Evolutionary conservation across 2,113 vertebrate genomes (phyloP).

Genomic region (Onychostruthus taczanowskii): DNA sequence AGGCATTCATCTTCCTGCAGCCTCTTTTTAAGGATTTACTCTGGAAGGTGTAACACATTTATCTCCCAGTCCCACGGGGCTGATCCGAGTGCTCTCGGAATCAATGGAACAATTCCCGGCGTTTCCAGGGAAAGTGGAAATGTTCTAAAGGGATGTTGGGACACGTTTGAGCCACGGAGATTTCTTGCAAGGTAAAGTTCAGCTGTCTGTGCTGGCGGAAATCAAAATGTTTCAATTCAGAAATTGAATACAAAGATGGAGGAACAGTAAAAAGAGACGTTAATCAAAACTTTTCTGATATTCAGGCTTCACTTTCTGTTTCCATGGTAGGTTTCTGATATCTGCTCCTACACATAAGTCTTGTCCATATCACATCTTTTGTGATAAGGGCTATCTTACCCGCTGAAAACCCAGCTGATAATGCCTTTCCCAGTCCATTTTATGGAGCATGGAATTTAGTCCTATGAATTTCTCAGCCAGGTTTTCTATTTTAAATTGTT

Average conservation of each 20-base stretch:
- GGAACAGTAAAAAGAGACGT: neutral
- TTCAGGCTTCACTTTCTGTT: neutral
- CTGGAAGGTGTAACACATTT: neutral
- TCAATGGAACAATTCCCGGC: rapidly evolving
- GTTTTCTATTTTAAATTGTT: neutral
- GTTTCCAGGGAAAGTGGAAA: neutral
- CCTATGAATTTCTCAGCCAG: neutral
- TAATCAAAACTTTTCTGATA: neutral
- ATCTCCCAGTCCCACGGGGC: neutral
- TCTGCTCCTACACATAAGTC: neutral
- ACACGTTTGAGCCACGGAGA: neutral
- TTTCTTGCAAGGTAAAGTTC: neutral
- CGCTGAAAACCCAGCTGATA: neutral
- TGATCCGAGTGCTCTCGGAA: neutral
- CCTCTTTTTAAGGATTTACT: neutral
- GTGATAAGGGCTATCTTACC: neutral
- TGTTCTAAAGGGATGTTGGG: neutral
- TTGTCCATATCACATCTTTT: neutral
- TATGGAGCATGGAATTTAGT: neutral
- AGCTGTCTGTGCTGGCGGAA: neutral
- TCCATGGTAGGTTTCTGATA: neutral
- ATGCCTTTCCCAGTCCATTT: neutral
- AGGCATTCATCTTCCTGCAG: neutral
- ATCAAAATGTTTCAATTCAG: neutral
- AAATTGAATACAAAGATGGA: neutral